Base-by-base conservation (phyloP, 2,113 vertebrate genomes). In the Spilogale gracilis region DNA sequence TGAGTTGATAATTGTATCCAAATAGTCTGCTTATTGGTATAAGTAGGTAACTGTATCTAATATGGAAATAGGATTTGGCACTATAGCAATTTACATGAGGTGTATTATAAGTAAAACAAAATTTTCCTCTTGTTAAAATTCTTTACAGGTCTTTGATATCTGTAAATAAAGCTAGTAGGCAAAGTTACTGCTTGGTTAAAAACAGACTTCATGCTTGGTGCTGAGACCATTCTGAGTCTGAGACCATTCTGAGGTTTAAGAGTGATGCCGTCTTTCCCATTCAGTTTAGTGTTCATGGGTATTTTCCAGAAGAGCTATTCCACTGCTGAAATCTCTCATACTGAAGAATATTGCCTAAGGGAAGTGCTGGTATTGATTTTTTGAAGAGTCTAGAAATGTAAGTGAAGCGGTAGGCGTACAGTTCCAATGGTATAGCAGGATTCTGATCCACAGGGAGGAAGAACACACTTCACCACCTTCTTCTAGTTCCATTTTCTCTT, bases 281-380 rank as follows among this genome's bases (percentile, higher is more conserved):
- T 85, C 45, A 85, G 69, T 48, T 91, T 80, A 73, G 71, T 89
- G n/a, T 95, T 89, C 58, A 32, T 65, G 58, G 25, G 71, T 95
- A 23, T 96, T 84, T 95, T 79, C 48, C 60, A 92, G 38, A 87
- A 88, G 89, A 97, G 89, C 45, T 52, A 67, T 52, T 94, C 45
- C 32, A 45, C 56, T 91, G 73, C 69, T 88, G 84, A 95, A 87
- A 45, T 92, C 65, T 25, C 45, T 85, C 45, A 85, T 27, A 89
- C 58, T 84, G 48, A 96, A 73, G 20, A 91, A 12, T 91, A 79
- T 97, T 97, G 95, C 91, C 74, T 93, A 91, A 94, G 65, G 65
- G 82, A 96, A 96, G 69, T 93, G 60, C 90, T 91, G 32, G 60
- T 43, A n/a, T 91, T 93, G 82, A 32, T 89, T 94, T 94, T 50